phyloP scores from a whole-genome alignment of 1,140 invertebrate genomes.

The Penaeus vannamei region DNA sequence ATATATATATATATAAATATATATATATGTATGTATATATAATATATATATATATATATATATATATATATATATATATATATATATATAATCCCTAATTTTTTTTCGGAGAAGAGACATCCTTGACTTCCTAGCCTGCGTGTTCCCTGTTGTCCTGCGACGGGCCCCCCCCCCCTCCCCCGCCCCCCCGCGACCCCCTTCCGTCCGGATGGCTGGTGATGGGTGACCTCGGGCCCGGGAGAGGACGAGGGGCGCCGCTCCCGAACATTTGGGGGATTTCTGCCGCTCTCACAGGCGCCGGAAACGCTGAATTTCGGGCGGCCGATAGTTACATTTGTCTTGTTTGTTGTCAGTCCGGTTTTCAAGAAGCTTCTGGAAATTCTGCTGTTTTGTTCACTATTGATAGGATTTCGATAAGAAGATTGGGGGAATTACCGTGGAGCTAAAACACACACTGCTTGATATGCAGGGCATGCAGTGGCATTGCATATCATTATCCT shows the following conservation, averaged over 20 bases:
- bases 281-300: not conserved
- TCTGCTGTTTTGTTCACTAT: constrained; percentile 22
- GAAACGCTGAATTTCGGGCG: too few relatives aligned
- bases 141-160: too few relatives aligned
- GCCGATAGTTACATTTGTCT: too few relatives aligned
- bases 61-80: too few relatives aligned
- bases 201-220: constrained; percentile 26
- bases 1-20: too few relatives aligned
- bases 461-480: not conserved
- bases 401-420: constrained; percentile 33
- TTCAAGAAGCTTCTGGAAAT: not conserved
- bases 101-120: not conserved
- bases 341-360: too few relatives aligned
- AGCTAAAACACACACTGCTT: not conserved
- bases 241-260: not conserved
- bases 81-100: too few relatives aligned
- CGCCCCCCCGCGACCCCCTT: not conserved
- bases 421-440: constrained; percentile 2
- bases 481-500: too few relatives aligned
- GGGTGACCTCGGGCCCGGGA: not conserved
- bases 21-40: too few relatives aligned
- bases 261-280: not conserved
- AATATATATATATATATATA: too few relatives aligned
- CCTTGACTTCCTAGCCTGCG: not conserved
- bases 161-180: not conserved